A percentile compares a stretch with the other conserved stretches of the same genome.
These are phyloP conservation scores for Calliphora vomitoria DNA, from an alignment of 2,888 invertebrate species.

Conservation along the genomic window DNA sequence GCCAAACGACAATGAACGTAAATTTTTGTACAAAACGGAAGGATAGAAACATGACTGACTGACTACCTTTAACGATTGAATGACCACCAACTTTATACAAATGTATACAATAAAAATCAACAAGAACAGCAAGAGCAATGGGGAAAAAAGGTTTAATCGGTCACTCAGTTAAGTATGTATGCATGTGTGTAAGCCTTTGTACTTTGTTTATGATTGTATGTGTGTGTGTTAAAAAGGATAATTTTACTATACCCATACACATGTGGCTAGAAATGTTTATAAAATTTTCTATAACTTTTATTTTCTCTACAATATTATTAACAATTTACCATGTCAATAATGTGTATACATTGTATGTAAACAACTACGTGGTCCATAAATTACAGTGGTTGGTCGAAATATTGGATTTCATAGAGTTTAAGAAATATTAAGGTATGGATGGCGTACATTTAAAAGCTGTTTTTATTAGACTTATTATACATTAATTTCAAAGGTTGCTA, in stretches of 20 bases:
- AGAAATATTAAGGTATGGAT: neutral
- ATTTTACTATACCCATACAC: conserved; percentile 7
- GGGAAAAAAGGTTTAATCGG: conserved; percentile 55
- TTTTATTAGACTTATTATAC: too few species aligned
- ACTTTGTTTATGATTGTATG: neutral
- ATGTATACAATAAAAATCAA: conserved; percentile 32
- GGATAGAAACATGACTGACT: conserved; percentile 68
- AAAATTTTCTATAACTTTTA: conserved; percentile 1
- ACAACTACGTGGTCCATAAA: conserved; percentile 3
- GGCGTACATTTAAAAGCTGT: too few species aligned
- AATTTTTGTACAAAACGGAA: conserved; percentile 62
- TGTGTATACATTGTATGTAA: conserved; percentile 2
- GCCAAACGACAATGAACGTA: conserved; percentile 30
- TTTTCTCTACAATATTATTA: conserved; percentile 45
- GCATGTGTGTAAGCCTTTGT: neutral
- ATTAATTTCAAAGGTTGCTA: too few species aligned
- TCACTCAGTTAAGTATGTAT: conserved; percentile 37
- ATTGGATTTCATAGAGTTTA: neutral
- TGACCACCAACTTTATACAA: conserved; percentile 55
- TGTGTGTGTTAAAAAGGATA: conserved; percentile 20
- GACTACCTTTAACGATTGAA: conserved; percentile 70
- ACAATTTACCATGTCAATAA: conserved; percentile 60
- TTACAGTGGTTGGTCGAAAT: conserved; percentile 8
- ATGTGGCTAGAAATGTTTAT: conserved; percentile 9
- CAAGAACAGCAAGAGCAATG: neutral